These are phyloP conservation scores for Syndactyla subalaris DNA, from an alignment of 2,797 vertebrate species.

Conservation along the genomic window DNA sequence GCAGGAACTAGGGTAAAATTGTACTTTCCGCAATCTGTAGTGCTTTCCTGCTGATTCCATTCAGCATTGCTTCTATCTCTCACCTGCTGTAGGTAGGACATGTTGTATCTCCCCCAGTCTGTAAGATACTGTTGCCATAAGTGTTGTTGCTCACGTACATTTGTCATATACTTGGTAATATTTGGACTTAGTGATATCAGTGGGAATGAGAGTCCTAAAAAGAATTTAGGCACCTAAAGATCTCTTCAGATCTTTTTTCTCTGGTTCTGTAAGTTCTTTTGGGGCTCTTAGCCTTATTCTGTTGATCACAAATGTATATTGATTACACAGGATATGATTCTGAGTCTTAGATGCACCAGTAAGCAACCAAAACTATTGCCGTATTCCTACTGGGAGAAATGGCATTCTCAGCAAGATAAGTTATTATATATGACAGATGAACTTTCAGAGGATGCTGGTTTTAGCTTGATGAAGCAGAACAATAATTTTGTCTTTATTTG, in stretches of 20 bases:
- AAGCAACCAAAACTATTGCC: neutral
- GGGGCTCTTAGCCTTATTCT: neutral
- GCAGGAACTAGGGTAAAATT: neutral
- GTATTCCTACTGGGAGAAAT: neutral
- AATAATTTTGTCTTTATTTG: constrained; percentile 30
- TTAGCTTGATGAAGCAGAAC: constrained; percentile 57
- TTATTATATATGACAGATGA: constrained; percentile 38
- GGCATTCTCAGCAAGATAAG: neutral
- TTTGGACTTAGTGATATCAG: neutral
- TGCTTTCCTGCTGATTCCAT: neutral
- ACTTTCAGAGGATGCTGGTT: constrained; percentile 24
- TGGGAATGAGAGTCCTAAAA: neutral
- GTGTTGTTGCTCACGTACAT: neutral
- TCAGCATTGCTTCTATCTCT: neutral
- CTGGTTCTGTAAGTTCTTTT: neutral
- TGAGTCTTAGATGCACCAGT: neutral
- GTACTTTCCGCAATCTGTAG: neutral
- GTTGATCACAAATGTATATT: neutral
- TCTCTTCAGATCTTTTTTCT: neutral
- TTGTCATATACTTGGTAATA: neutral
- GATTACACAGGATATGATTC: neutral
- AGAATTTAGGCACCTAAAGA: neutral
- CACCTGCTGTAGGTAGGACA: neutral
- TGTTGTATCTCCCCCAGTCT: neutral
- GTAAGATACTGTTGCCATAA: neutral